These are phyloP conservation scores for Aldabrachelys gigantea DNA, from an alignment of 2,113 vertebrate genomes.

Conservation along the genomic window DNA sequence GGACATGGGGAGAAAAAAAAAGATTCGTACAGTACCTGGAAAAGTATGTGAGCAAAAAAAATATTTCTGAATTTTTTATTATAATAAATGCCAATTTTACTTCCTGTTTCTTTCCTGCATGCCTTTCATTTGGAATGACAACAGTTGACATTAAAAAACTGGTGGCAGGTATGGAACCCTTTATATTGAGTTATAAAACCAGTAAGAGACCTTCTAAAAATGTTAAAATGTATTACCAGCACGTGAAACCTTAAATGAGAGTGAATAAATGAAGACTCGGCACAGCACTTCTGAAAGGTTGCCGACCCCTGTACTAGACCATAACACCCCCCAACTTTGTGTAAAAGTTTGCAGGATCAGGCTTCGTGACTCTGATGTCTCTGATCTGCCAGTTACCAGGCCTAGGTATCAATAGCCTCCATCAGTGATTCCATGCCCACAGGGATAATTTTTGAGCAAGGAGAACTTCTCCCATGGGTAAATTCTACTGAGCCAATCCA, in stretches of 20 bases:
- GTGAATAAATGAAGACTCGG: no score
- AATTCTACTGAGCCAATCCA: not conserved
- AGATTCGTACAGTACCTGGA: fast-evolving
- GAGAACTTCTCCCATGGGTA: not conserved
- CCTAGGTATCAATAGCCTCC: constrained; percentile 21
- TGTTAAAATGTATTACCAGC: no score
- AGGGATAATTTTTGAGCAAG: constrained; percentile 38
- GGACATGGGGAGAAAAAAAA: fast-evolving
- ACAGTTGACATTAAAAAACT: constrained; percentile 96
- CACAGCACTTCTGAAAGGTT: no score
- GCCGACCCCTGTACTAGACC: not conserved
- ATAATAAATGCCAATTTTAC: constrained; percentile 52
- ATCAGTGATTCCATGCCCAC: constrained; percentile 12
- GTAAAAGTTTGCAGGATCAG: not conserved
- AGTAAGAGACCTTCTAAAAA: constrained; percentile 24
- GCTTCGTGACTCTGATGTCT: constrained; percentile 18
- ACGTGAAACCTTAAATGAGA: no score
- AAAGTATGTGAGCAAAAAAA: not conserved
- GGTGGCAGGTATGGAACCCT: constrained; percentile 90
- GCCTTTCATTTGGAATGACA: constrained; percentile 87
- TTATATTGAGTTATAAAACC: not conserved
- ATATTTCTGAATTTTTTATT: not conserved
- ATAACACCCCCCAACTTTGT: not conserved
- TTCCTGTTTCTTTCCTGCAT: constrained; percentile 78
- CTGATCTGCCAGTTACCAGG: constrained; percentile 38